Conservation (phyloP, 2,797 vertebrate genomes). For the Catostomus latipinnis region DNA sequence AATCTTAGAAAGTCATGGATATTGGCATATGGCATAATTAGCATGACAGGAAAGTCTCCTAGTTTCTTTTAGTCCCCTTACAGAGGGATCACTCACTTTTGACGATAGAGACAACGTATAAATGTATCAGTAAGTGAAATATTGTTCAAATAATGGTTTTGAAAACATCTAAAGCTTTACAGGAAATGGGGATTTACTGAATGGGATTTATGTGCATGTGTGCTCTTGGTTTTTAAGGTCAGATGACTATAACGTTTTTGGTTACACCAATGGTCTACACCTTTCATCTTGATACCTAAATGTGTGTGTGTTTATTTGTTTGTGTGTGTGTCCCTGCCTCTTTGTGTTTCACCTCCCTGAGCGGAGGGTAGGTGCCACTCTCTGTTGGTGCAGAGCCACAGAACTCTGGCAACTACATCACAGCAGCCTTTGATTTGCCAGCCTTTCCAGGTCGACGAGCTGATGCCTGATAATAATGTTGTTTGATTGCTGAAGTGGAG, state of each 20-base stretch:
- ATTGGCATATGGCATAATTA: no score
- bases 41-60: no score
- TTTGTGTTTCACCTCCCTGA: slow-evolving; percentile 61
- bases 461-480: slow-evolving; percentile 82
- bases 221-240: slow-evolving; percentile 4
- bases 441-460: slow-evolving; percentile 87
- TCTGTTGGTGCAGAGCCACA: slow-evolving; percentile 79
- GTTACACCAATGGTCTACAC: slow-evolving; percentile 20
- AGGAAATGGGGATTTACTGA: background rate
- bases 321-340: slow-evolving; percentile 1
- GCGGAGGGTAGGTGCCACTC: slow-evolving; percentile 78
- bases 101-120: no score
- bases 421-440: slow-evolving; percentile 78
- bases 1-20: no score
- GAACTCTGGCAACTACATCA: slow-evolving; percentile 77
- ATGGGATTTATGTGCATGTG: slow-evolving; percentile 7
- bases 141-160: no score
- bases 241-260: slow-evolving; percentile 26
- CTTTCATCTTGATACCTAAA: slow-evolving; percentile 35
- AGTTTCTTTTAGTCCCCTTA: no score
- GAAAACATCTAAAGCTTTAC: no score
- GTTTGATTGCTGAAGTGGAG: slow-evolving; percentile 87
- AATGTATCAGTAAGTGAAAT: no score
- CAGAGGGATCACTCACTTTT: no score
- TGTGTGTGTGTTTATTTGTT: background rate